Conservation (phyloP, 2,113 vertebrate genomes). For the Tauraco erythrolophus region DNA sequence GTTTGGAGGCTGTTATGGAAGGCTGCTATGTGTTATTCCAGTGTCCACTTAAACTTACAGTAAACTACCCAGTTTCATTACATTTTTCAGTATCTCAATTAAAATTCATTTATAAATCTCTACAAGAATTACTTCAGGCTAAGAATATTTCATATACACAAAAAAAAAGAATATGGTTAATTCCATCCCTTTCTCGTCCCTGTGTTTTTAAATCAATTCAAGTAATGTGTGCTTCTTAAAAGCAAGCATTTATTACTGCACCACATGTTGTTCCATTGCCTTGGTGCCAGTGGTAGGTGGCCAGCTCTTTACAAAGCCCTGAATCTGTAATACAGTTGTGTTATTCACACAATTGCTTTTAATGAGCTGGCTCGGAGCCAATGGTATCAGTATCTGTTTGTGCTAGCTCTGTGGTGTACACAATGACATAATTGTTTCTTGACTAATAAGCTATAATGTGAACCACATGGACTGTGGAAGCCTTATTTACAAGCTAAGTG, state of each 20-base stretch:
- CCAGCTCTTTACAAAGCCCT: background rate
- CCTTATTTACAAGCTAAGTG: constrained; percentile 13
- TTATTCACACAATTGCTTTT: background rate
- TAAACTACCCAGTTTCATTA: background rate
- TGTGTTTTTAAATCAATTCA: background rate
- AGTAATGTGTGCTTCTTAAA: background rate
- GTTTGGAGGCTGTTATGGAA: background rate
- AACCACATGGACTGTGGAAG: background rate
- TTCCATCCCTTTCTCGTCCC: background rate
- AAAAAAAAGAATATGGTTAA: background rate
- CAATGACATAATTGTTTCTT: background rate
- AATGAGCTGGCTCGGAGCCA: background rate
- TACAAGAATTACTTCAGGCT: background rate
- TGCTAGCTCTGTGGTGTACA: background rate
- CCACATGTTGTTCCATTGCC: fast-evolving
- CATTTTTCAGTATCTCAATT: background rate
- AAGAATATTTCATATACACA: background rate
- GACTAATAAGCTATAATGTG: background rate
- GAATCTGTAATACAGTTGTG: background rate
- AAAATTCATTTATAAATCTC: background rate
- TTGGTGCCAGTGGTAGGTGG: background rate
- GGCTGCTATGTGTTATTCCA: background rate
- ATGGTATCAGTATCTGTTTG: background rate
- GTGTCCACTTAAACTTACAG: background rate
- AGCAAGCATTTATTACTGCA: background rate